These are phyloP conservation scores for Dicycla oo DNA, from an alignment of 2,888 invertebrate species.

Conservation along the genomic window DNA sequence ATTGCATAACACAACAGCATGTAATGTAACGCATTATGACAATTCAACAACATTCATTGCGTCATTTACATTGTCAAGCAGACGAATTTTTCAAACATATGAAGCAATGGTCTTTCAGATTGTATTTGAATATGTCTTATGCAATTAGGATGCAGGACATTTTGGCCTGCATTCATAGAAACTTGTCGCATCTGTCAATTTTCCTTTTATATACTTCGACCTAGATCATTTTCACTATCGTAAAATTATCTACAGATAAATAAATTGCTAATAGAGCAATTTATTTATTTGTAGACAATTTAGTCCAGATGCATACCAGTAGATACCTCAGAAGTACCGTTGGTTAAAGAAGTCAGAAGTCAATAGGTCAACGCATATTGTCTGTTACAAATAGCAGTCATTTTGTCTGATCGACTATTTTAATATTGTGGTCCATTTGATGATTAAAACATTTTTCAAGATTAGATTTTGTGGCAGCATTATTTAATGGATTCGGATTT, in stretches of 20 bases:
- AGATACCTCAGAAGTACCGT: conserved; percentile 34
- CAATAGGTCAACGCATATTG: conserved; percentile 57
- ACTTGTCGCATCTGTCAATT: background rate
- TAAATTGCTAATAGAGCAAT: too few relatives aligned
- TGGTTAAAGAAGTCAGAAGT: conserved; percentile 61
- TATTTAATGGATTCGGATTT: conserved; percentile 18
- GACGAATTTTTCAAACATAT: too few relatives aligned
- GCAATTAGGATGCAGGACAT: background rate
- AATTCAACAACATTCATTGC: too few relatives aligned
- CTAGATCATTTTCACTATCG: background rate
- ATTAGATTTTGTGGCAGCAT: conserved; percentile 9
- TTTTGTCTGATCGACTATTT: conserved; percentile 28
- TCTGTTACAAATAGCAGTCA: conserved; percentile 20
- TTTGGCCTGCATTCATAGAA: background rate
- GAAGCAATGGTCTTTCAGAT: background rate
- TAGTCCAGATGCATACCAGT: conserved; percentile 35
- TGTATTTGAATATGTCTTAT: background rate
- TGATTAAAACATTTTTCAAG: conserved; percentile 39
- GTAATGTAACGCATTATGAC: too few relatives aligned
- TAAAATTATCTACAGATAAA: background rate
- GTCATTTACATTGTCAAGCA: too few relatives aligned
- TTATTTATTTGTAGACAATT: too few relatives aligned
- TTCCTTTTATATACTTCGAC: too few relatives aligned
- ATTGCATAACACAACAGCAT: too few relatives aligned
- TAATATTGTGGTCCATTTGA: conserved; percentile 20